phyloP scores from a whole-genome alignment of 2,888 invertebrate genomes.

The Campopleginae sp. region DNA sequence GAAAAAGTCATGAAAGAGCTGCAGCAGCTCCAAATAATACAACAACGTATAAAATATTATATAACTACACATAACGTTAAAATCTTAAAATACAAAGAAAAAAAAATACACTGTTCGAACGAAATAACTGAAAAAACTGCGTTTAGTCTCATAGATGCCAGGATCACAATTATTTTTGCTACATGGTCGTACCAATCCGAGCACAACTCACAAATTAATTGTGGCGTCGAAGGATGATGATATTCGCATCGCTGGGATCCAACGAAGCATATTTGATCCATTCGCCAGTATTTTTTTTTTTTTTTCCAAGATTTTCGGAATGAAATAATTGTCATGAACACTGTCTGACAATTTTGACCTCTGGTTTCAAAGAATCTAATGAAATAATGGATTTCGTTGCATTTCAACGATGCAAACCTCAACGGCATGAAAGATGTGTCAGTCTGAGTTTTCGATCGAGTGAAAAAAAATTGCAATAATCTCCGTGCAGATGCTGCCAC shows the following conservation, averaged over 20 bases:
- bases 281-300: no score
- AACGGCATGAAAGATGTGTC: conserved; percentile 14
- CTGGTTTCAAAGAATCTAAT: no score
- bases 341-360: no score
- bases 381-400: no score
- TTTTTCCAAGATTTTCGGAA: no score
- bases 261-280: no score
- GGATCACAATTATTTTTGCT: conserved; percentile 51
- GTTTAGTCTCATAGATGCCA: conserved; percentile 1
- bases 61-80: conserved; percentile 1
- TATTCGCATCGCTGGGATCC: no score
- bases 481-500: conserved; percentile 11
- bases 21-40: conserved; percentile 13
- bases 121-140: neutral
- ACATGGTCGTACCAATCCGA: conserved; percentile 42
- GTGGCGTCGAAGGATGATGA: conserved; percentile 5
- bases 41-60: neutral
- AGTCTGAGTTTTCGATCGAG: conserved; percentile 27
- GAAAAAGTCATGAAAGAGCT: neutral
- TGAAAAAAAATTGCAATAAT: neutral
- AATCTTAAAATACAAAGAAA: neutral
- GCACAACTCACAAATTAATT: conserved; percentile 42
- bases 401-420: no score
- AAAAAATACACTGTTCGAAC: neutral
- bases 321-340: no score